Conservation (phyloP, 2,888 invertebrate genomes). For the Caenorhabditis plicata region DNA sequence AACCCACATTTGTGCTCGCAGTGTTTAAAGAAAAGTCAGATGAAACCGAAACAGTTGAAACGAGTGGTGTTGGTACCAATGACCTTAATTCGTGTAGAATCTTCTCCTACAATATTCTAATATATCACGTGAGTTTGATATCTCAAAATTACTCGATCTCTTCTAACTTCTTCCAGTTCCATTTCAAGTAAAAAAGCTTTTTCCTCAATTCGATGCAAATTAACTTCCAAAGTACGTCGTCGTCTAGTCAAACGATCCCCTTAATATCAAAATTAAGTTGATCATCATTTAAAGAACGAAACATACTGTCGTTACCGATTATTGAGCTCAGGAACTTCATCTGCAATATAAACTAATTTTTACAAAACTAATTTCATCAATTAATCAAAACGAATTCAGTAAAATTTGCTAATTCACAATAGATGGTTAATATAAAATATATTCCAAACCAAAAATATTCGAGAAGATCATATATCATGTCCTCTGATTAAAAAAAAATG, state of each 20-base stretch:
- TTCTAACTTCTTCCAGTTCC: conserved; percentile 21
- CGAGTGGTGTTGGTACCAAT: conserved; percentile 9
- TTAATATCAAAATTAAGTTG: conserved; percentile 2
- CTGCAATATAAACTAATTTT: background rate
- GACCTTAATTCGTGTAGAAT: conserved; percentile 19
- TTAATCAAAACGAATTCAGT: too few species aligned
- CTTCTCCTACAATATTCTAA: conserved; percentile 11
- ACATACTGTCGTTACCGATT: conserved; percentile 22
- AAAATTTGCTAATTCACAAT: too few species aligned
- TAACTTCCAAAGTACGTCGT: conserved; percentile 19
- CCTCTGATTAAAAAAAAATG: too few species aligned
- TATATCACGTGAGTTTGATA: background rate
- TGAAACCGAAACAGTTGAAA: conserved; percentile 17
- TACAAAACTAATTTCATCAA: too few species aligned
- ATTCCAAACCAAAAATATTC: too few species aligned
- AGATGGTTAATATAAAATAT: too few species aligned
- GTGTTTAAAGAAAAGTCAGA: conserved; percentile 19
- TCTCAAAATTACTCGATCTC: conserved; percentile 5
- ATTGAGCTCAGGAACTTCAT: conserved; percentile 26
- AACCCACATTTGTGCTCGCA: conserved; percentile 3
- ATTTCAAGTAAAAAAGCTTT: conserved; percentile 27
- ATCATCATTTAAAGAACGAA: background rate
- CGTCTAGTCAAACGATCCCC: conserved; percentile 21
- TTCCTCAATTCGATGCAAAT: conserved; percentile 20
- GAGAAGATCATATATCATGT: too few species aligned